Evolutionary conservation across 2,113 vertebrate genomes (phyloP).

Genomic region (Chroicocephalus ridibundus): DNA sequence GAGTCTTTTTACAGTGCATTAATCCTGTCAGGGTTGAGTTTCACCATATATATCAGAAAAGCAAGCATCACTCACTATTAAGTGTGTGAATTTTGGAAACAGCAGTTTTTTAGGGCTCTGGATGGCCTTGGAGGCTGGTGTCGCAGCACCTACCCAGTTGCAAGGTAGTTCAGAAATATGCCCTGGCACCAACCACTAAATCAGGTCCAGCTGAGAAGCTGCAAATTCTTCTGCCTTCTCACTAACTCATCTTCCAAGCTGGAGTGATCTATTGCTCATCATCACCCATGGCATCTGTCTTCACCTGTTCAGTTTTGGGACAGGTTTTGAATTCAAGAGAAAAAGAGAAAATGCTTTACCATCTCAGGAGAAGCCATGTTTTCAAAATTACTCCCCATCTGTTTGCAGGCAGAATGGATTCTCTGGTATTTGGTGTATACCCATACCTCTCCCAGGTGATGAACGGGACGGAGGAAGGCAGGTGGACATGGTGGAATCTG

Average conservation of each 20-base stretch:
- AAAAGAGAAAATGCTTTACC: neutral
- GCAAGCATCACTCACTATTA: neutral
- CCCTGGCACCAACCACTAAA: neutral
- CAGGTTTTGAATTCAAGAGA: neutral
- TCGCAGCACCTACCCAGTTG: neutral
- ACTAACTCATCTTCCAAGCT: neutral
- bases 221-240: neutral
- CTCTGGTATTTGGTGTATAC: neutral
- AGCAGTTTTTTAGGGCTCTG: neutral
- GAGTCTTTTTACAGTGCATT: neutral
- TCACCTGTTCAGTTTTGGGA: neutral
- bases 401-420: neutral
- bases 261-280: neutral
- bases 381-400: neutral
- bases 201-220: neutral
- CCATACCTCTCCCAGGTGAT: rapidly evolving
- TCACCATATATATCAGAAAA: neutral
- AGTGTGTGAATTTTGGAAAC: neutral
- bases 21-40: neutral
- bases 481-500: neutral
- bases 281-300: neutral
- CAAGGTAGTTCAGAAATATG: neutral
- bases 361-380: neutral
- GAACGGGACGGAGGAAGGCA: neutral
- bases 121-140: neutral